Evolutionary conservation across 2,888 invertebrate genomes (phyloP), one percentile per base, ranked within the genome.

Genomic region (Melanargia galathea): DNA sequence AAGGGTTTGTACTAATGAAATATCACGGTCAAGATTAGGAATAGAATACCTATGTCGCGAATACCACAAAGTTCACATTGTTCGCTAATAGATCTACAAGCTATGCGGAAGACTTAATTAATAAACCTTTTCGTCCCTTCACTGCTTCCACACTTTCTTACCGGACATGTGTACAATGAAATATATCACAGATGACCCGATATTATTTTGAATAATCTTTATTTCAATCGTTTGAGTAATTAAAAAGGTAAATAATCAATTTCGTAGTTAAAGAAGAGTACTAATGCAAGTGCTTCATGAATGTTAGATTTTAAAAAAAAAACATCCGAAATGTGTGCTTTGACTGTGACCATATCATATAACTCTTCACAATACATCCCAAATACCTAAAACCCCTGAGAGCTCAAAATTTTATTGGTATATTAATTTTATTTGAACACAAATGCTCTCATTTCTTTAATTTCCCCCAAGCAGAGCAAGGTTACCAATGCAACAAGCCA

Each of bases 291-390:
- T 20, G 20, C n/a, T 11, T 40, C 7, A 24, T 26, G 8, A 45
- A 43, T 45, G 6, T 11, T 20, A 18, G 18, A 46, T n/a, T 10
- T 6, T 46, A 57, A 43, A 16, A 30, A 45, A 62, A 35, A 43
- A 40, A 16, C 38, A 46, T 20, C 33, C 11, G 16, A 33, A 52
- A 57, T 49, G 22, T 43, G 20, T 59, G 46, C 18, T n/a, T 45
- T 55, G 59, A 67, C 46, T 52, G 63, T 74, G 81, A 82, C 85
- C 83, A 86, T 81, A 75, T 73, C 58, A 64, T 61, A 56, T 66
- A 74, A 87, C 91, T 90, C 91, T 91, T 91, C 91, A 91, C 91
- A 81, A 87, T 88, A 91, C 73, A 84, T 88, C 90, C 90, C 83
- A 73, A 79, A 81, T 72, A 70, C 73, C 75, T 76, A 77, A 71